These are phyloP conservation scores for Tuberolachnus salignus DNA, from an alignment of 2,888 invertebrate genomes.

Conservation along the genomic window DNA sequence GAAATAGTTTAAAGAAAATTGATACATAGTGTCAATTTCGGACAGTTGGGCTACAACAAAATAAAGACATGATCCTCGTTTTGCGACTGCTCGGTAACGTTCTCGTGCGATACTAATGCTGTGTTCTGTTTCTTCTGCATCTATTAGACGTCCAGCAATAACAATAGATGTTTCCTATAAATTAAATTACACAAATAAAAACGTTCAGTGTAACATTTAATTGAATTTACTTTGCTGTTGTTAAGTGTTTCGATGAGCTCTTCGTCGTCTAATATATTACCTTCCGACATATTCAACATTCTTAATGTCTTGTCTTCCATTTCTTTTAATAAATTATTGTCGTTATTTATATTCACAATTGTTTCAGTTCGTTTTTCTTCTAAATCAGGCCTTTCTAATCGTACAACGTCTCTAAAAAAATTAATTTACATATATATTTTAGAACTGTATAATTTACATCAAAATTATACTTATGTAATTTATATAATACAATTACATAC, in stretches of 20 bases:
- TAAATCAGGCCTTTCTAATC: constrained; percentile 85
- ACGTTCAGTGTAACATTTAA: background rate
- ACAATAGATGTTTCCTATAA: constrained; percentile 78
- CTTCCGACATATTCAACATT: constrained; percentile 80
- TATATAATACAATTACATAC: constrained; percentile 3
- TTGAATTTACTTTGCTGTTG: constrained; percentile 76
- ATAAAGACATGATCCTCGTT: constrained; percentile 83
- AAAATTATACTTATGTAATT: background rate
- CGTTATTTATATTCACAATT: constrained; percentile 82
- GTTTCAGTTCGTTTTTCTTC: constrained; percentile 82
- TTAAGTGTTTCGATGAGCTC: constrained; percentile 88
- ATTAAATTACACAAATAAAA: background rate
- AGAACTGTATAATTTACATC: background rate
- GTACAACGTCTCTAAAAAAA: constrained; percentile 73
- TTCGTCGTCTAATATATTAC: constrained; percentile 92
- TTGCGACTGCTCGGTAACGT: constrained; percentile 84
- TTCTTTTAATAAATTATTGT: constrained; percentile 80
- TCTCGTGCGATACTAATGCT: constrained; percentile 73
- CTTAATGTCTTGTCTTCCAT: constrained; percentile 90
- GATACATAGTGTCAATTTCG: constrained; percentile 94
- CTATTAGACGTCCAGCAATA: constrained; percentile 83
- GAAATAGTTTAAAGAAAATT: constrained; percentile 90
- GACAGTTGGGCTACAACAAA: constrained; percentile 90
- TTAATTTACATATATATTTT: background rate
- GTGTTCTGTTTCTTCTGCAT: constrained; percentile 86